Percentiles rank a stretch among this genome's conserved stretches.
These are phyloP conservation scores for Odontomachus brunneus DNA, from an alignment of 1,140 invertebrate species.

Conservation along the genomic window DNA sequence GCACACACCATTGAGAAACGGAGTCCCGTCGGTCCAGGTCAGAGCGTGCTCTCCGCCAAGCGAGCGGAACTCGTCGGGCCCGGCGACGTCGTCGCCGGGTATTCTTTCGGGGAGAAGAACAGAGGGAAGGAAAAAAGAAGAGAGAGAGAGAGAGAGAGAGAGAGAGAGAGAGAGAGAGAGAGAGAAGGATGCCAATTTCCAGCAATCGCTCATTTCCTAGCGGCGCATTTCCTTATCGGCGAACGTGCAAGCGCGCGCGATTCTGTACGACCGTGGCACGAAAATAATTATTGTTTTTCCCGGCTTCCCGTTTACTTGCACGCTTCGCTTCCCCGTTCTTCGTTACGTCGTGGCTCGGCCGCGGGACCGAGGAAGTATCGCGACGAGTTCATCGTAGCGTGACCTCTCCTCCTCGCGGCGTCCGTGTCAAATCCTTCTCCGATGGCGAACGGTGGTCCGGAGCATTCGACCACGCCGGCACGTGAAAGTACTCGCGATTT, in stretches of 20 bases:
- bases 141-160: not conserved
- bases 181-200: slow-evolving; percentile 22
- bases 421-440: slow-evolving; percentile 15
- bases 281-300: slow-evolving; percentile 64
- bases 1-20: not conserved
- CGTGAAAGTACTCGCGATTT: slow-evolving; percentile 17
- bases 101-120: not conserved
- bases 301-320: slow-evolving; percentile 55
- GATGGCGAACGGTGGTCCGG: not conserved
- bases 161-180: not conserved
- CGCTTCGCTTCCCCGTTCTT: slow-evolving; percentile 64
- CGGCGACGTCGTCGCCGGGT: slow-evolving; percentile 9
- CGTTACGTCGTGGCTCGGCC: slow-evolving; percentile 55
- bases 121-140: not conserved
- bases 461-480: not conserved
- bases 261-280: slow-evolving; percentile 38
- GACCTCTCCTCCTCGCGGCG: slow-evolving; percentile 45
- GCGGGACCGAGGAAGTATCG: slow-evolving; percentile 51
- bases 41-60: not conserved
- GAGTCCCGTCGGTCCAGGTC: not conserved
- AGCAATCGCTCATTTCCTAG: slow-evolving; percentile 53
- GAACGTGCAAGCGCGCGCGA: slow-evolving; percentile 23
- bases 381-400: slow-evolving; percentile 70
- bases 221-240: slow-evolving; percentile 55
- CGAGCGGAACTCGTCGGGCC: slow-evolving; percentile 29